Conservation (phyloP, 2,113 vertebrate species). For the Phainopepla nitens region DNA sequence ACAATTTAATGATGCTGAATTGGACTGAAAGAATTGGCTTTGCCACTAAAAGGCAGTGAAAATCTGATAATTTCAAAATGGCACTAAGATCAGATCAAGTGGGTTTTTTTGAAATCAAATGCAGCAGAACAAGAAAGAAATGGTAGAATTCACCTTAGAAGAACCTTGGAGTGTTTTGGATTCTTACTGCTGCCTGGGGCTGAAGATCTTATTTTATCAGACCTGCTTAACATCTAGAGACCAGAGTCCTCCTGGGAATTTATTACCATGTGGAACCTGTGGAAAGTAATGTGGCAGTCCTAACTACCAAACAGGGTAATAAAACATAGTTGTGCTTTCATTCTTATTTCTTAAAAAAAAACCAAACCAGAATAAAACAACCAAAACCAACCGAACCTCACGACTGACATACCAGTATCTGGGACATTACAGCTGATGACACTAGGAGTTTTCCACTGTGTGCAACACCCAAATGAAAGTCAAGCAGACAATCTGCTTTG, state of each 20-base stretch:
- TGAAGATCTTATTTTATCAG: background rate
- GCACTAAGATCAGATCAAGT: constrained; percentile 19
- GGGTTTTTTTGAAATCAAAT: background rate
- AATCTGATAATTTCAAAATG: constrained; percentile 62
- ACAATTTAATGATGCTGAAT: constrained; percentile 70
- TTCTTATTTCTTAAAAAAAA: background rate
- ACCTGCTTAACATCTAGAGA: background rate
- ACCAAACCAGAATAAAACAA: background rate
- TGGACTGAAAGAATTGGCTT: constrained; percentile 63
- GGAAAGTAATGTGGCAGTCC: background rate
- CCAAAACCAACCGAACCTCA: background rate
- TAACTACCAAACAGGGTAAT: background rate
- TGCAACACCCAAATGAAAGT: background rate
- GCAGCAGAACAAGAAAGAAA: background rate
- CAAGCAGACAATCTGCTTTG: background rate
- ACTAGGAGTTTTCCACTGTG: background rate
- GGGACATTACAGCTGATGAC: background rate
- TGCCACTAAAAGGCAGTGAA: constrained; percentile 38
- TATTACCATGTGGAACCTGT: background rate
- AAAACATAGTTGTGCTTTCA: background rate
- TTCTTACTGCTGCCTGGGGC: background rate
- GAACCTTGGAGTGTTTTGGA: background rate
- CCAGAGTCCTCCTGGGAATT: background rate
- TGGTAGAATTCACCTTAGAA: background rate
- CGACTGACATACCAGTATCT: background rate